Evolutionary conservation across 2,888 invertebrate species (phyloP).

Genomic region (Theretra japonica): DNA sequence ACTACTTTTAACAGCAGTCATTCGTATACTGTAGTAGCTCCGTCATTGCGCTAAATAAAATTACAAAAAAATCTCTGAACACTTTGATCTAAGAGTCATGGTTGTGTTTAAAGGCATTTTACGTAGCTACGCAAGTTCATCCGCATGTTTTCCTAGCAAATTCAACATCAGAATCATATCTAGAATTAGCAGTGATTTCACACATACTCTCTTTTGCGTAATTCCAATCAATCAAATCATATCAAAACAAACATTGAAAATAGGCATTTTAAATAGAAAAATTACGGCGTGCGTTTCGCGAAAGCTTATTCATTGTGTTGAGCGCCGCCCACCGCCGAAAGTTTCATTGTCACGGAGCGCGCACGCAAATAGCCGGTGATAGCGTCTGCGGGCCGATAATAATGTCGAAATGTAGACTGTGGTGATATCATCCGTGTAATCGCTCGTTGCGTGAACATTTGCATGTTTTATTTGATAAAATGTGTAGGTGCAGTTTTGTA

Average conservation of each 20-base stretch:
- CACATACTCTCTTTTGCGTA: background rate
- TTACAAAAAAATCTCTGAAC: too few relatives aligned
- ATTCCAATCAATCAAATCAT: conserved; percentile 2
- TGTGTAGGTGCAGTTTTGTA: background rate
- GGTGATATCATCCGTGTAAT: background rate
- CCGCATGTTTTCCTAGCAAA: background rate
- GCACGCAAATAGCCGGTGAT: conserved; percentile 9
- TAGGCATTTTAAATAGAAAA: background rate
- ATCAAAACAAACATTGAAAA: conserved; percentile 14
- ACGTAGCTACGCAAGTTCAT: background rate
- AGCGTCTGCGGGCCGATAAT: background rate
- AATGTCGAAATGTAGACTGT: background rate
- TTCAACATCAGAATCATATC: background rate
- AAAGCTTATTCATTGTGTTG: conserved; percentile 41
- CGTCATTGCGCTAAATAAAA: too few relatives aligned
- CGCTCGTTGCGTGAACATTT: background rate
- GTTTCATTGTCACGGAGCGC: conserved; percentile 36
- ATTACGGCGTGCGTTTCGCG: background rate
- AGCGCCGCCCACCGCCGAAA: conserved; percentile 33
- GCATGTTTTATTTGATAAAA: too few relatives aligned
- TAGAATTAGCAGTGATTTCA: conserved; percentile 1
- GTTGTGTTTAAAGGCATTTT: too few relatives aligned
- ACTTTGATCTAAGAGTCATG: too few relatives aligned
- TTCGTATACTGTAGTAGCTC: too few relatives aligned
- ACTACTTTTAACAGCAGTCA: too few relatives aligned